Base-by-base conservation (phyloP, 1,140 invertebrate genomes). In the Zaprionus tsacasi region DNA sequence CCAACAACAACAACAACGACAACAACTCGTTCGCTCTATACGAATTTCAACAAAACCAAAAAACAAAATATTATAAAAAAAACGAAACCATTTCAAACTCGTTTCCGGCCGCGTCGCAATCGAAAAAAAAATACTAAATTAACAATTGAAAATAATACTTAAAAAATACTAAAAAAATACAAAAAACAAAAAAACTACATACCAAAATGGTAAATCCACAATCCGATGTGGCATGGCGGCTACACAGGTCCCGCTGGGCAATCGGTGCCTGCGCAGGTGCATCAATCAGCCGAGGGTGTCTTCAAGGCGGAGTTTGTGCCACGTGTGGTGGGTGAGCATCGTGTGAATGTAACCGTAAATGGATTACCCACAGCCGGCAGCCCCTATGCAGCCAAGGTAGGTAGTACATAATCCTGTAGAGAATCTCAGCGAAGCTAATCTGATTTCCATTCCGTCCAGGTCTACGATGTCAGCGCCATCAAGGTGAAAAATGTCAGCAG, bases 401-500 rank as follows among this genome's bases (percentile, higher is more conserved):
- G 91, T 15, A 72, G 0, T 21, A 10, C 21, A 21, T 21, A 43
- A 45, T 45, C 45, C 11, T 10, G 15, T 25, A 1, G n/a, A 35
- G 45, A 13, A 1, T 10, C 27, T 40, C 13, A 15, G 11, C 13
- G 8, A n/a, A 12, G 33, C 15, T 52, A 15, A 36, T 35, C 5
- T 12, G 1, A 12, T 12, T 15, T 8, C 7, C 1, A 21, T 17
- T 1, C 25, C 52, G 6, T 30, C 3, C 66, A 95, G 94, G 97
- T 98, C 12, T 99, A 99, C 92, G 98, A 99, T 92, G 97, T 99
- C 1, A 95, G 96, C 68, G 97, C 98, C 61, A 99, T 99, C 75
- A 96, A 97, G 94, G 98, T 99, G 2, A 98, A 98, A 92, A 97
- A 98, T 90, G 96, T 98, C 6, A 95, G 96, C 40, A 95, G 96